These are phyloP conservation scores for Synanceia verrucosa DNA, from an alignment of 2,797 vertebrate species.

Conservation along the genomic window DNA sequence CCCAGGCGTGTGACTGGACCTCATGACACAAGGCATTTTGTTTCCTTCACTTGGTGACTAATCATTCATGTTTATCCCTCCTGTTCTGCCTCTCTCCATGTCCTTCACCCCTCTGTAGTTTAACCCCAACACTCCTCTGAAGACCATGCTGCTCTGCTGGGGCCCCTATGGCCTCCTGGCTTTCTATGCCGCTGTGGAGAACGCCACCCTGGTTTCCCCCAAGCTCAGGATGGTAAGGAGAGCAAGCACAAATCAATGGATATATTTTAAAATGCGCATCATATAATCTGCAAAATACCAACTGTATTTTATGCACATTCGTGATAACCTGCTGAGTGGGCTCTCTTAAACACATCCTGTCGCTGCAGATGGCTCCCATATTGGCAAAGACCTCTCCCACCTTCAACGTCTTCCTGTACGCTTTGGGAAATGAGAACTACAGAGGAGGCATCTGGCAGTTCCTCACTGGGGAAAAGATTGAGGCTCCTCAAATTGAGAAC, in stretches of 20 bases:
- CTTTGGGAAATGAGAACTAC: slow-evolving; percentile 92
- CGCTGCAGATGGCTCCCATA: slow-evolving; percentile 90
- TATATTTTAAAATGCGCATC: background rate
- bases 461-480: slow-evolving; percentile 89
- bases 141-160: slow-evolving; percentile 91
- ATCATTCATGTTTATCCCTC: slow-evolving; percentile 14
- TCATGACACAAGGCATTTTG: slow-evolving; percentile 50
- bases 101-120: slow-evolving; percentile 81
- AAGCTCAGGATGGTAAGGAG: slow-evolving; percentile 92
- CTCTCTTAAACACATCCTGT: background rate
- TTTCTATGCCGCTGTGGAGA: slow-evolving; percentile 87
- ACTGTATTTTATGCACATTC: background rate
- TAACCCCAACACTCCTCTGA: slow-evolving; percentile 88
- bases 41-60: slow-evolving; percentile 15
- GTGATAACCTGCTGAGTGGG: background rate
- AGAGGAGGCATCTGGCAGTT: slow-evolving; percentile 92
- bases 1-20: slow-evolving; percentile 65
- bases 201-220: slow-evolving; percentile 88
- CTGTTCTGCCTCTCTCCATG: slow-evolving; percentile 12
- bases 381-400: slow-evolving; percentile 92
- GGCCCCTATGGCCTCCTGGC: slow-evolving; percentile 91
- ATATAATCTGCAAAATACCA: background rate
- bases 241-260: background rate
- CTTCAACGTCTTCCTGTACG: slow-evolving; percentile 90
- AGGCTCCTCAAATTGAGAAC: slow-evolving; percentile 86